Conservation (phyloP, 2,888 invertebrate genomes). For the Odontothrips loti region DNA sequence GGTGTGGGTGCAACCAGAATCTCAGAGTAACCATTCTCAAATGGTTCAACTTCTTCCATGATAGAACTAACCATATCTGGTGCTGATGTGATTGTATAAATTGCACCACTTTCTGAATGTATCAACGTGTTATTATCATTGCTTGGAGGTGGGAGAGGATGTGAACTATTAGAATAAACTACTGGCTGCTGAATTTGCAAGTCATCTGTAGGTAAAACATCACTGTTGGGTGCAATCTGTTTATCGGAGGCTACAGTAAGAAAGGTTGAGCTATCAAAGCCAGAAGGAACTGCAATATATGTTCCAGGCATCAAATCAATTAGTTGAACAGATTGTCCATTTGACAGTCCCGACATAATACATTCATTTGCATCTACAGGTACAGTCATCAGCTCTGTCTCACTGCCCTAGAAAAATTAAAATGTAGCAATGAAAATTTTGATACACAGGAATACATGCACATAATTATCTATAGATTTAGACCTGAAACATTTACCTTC, state of each 20-base stretch:
- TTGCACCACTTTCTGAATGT: not conserved
- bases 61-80: not conserved
- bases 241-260: not conserved
- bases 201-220: not conserved
- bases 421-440: not conserved
- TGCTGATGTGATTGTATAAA: not conserved
- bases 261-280: not conserved
- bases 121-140: not conserved
- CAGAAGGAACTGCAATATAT: not conserved
- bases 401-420: not conserved
- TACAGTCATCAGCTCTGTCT: not conserved
- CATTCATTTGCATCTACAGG: not conserved
- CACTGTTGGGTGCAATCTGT: not conserved
- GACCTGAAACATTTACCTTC: not conserved
- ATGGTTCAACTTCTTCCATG: not conserved
- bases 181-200: not conserved
- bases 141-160: not conserved
- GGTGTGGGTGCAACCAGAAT: not conserved
- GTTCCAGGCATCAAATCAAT: constrained; percentile 10
- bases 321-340: not conserved
- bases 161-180: not conserved
- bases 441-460: not conserved
- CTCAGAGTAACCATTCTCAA: not conserved
- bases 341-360: not conserved
- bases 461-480: not conserved